Evolutionary conservation across 2,113 vertebrate species (phyloP).

Genomic region (Dipodomys ordii): DNA sequence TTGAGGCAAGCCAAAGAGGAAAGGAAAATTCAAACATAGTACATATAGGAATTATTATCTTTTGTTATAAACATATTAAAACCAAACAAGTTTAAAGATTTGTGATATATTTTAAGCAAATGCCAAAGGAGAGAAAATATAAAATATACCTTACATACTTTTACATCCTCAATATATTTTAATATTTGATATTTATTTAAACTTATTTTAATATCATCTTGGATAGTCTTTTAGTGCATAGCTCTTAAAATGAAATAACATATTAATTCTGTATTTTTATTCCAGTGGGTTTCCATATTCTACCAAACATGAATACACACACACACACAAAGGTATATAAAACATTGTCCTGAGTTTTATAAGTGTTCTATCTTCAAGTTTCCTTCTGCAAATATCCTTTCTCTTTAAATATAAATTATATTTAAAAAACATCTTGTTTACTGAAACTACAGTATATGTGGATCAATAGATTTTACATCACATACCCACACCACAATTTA

Average conservation of each 20-base stretch:
- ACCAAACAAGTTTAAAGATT: neutral
- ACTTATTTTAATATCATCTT: neutral
- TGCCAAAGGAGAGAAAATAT: neutral
- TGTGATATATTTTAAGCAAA: neutral
- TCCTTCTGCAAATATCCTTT: neutral
- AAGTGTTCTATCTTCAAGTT: neutral
- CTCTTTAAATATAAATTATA: neutral
- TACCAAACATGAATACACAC: neutral
- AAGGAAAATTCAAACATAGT: neutral
- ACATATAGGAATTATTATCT: neutral
- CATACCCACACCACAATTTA: neutral
- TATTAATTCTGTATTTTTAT: neutral
- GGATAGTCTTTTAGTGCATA: neutral
- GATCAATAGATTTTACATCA: neutral
- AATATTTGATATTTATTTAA: neutral
- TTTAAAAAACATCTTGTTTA: neutral
- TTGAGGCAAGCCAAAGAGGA: neutral
- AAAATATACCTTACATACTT: neutral
- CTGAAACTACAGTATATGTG: neutral
- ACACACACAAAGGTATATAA: too few relatives aligned
- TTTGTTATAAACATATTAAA: neutral
- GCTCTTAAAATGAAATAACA: neutral
- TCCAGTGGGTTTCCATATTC: neutral
- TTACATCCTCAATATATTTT: neutral
- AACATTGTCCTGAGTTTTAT: too few relatives aligned